phyloP scores from a whole-genome alignment of 2,113 vertebrate species.

The Phylloscopus whistleri region DNA sequence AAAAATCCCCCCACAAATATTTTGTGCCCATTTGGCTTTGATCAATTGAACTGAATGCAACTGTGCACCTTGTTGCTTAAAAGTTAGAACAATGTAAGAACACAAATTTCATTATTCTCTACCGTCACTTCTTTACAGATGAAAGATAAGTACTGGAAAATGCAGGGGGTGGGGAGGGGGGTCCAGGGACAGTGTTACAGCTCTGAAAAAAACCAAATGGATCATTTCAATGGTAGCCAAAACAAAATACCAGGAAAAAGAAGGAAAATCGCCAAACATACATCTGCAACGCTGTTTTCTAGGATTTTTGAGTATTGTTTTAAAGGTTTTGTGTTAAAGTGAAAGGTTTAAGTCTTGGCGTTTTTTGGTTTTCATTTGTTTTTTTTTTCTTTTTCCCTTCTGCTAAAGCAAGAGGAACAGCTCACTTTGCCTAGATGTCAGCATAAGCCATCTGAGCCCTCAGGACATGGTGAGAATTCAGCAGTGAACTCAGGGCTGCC shows the following conservation, averaged over 20 bases:
- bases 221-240: background rate
- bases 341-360: fast-evolving
- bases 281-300: background rate
- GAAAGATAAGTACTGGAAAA: background rate
- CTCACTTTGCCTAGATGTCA: background rate
- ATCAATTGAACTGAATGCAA: slow-evolving; percentile 35
- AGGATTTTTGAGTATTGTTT: background rate
- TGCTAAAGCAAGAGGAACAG: background rate
- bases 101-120: slow-evolving; percentile 11
- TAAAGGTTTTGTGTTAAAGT: background rate
- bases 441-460: background rate
- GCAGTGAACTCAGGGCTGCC: background rate
- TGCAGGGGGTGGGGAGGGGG: too few relatives aligned
- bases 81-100: background rate
- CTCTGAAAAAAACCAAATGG: background rate
- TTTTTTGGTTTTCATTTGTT: background rate
- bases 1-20: background rate
- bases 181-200: background rate
- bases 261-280: background rate
- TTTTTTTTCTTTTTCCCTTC: background rate
- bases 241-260: background rate
- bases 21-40: slow-evolving; percentile 21
- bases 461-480: background rate
- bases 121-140: background rate
- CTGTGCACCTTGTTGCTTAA: background rate